Base-by-base conservation (phyloP, 2,113 vertebrate genomes). In the Heloderma charlesbogerti region DNA sequence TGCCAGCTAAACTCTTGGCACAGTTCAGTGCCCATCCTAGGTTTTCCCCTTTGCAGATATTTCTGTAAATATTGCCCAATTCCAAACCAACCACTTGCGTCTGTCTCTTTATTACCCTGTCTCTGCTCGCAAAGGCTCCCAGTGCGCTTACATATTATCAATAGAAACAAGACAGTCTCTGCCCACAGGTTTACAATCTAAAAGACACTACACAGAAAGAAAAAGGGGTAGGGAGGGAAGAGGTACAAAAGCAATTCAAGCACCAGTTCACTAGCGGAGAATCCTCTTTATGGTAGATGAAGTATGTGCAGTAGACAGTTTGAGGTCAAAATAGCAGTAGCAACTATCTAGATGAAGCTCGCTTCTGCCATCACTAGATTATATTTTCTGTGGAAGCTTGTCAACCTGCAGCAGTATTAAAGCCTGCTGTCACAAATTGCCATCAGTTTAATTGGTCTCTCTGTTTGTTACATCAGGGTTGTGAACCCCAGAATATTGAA, bases 321-420 rank as follows among this genome's bases (percentile, higher is more conserved):
- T 51, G 67, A n/a, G 66, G 29, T 83, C 69, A 86, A 90, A 84
- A 85, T 77, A 80, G 87, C 81, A 16, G 78, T 51, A 72, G 88
- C 90, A 86, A 40, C 69, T 90, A 3, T 66, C 0, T 4, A 51
- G 40, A 4, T 81, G 13, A 89, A 93, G 89, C 80, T 60, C 91
- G 22, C 51, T 75, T 29, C 37, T 90, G 90, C 48, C 16, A 60
- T 63, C 8, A 63, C 16, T 51, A 25, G 40, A 88, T 80, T 54
- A 0, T 0, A 34, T 87, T 94, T 93, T 91, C 27, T 83, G 88
- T 90, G 5, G 86, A 92, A 92, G 87, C 57, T 25, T 43, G 1
- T 0, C 29, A 31, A 67, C 16, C 2, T 40, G 20, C 8, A 89
- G 2, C 18, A 91, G 3, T 63, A 22, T 40, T 91, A 22, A 12